A percentile compares a stretch with the other conserved stretches of the same genome.
phyloP scores from a whole-genome alignment of 2,113 vertebrate genomes.

The Phyllostomus discolor region DNA sequence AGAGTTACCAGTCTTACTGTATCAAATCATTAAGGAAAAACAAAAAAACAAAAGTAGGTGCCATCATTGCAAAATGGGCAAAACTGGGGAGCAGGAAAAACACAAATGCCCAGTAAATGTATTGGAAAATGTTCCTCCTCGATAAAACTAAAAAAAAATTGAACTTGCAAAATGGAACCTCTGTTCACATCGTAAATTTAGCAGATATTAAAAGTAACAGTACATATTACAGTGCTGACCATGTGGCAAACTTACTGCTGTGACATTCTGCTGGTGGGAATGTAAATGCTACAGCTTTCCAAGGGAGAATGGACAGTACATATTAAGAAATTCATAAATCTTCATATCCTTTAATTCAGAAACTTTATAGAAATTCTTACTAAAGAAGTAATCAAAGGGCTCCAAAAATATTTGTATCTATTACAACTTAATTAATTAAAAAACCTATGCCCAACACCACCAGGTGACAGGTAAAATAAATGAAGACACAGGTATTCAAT shows the following conservation, averaged over 20 bases:
- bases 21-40: constrained; percentile 8
- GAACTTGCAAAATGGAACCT: background rate
- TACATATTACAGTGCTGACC: background rate
- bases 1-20: background rate
- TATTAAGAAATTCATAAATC: background rate
- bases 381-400: background rate
- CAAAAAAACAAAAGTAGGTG: background rate
- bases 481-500: background rate
- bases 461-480: background rate
- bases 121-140: background rate
- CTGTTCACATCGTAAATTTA: background rate
- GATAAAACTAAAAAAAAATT: background rate
- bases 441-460: background rate
- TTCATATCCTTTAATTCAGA: background rate
- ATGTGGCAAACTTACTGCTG: background rate
- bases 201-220: background rate
- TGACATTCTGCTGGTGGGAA: background rate
- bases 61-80: background rate
- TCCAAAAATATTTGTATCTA: background rate
- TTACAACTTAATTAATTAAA: background rate
- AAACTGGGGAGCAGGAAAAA: background rate
- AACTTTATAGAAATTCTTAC: background rate
- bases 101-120: background rate
- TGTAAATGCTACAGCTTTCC: background rate
- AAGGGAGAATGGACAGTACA: background rate